These are phyloP conservation scores for Trichogramma evanescens DNA, from an alignment of 2,888 invertebrate species.

Conservation along the genomic window DNA sequence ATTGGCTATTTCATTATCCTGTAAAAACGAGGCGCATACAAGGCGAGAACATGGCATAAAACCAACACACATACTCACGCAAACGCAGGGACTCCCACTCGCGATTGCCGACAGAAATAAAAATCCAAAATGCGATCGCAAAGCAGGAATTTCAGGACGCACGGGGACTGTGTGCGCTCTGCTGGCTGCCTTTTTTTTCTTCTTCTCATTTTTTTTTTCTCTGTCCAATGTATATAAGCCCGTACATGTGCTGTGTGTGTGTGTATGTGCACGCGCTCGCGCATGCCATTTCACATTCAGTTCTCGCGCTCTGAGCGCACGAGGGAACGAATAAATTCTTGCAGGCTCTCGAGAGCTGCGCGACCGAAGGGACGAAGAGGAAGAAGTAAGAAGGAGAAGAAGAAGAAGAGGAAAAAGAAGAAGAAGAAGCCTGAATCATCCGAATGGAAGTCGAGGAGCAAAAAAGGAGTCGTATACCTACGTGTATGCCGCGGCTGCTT, in stretches of 20 bases:
- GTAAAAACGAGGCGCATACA: too few species aligned
- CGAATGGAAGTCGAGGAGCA: neutral
- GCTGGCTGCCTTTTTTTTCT: too few species aligned
- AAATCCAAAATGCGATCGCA: neutral
- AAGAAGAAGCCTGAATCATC: neutral
- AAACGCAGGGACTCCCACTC: too few species aligned
- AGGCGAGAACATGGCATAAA: too few species aligned
- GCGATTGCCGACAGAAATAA: neutral
- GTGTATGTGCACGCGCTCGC: neutral
- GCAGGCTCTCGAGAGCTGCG: neutral
- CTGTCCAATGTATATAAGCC: too few species aligned
- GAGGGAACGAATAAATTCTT: too few species aligned
- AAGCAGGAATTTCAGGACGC: too few species aligned
- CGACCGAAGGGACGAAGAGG: neutral
- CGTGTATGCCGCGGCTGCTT: neutral
- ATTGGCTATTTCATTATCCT: too few species aligned
- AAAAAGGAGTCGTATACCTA: neutral
- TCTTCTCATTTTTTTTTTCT: too few species aligned
- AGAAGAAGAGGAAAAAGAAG: neutral
- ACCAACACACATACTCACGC: too few species aligned
- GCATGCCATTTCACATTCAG: constrained; percentile 1
- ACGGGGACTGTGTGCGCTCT: too few species aligned
- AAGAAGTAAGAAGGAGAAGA: neutral
- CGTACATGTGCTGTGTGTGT: too few species aligned
- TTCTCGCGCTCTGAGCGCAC: neutral